These are phyloP conservation scores for Miltochrista miniata DNA, from an alignment of 2,888 invertebrate genomes.

Conservation along the genomic window DNA sequence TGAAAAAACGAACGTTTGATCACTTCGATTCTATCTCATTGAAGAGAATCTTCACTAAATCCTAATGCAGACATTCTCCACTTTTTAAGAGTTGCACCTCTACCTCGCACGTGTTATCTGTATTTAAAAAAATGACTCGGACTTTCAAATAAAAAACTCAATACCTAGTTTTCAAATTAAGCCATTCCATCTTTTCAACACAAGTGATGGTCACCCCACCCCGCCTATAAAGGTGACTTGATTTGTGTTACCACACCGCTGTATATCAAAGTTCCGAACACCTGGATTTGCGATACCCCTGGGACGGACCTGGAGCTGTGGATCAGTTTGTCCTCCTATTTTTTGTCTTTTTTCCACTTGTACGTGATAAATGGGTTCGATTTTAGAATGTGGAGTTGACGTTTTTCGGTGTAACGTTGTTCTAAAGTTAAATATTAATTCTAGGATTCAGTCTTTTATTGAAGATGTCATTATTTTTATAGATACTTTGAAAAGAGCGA, in stretches of 20 bases:
- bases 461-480: too few relatives aligned
- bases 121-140: too few relatives aligned
- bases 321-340: constrained; percentile 23
- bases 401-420: neutral
- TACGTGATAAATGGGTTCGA: constrained; percentile 25
- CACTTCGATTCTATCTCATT: too few relatives aligned
- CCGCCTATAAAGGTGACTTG: constrained; percentile 47
- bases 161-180: neutral
- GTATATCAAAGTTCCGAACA: constrained; percentile 47
- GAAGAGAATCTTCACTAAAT: too few relatives aligned
- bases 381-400: constrained; percentile 19
- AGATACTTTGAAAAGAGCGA: too few relatives aligned
- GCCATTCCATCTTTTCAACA: neutral
- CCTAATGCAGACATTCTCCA: too few relatives aligned
- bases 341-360: constrained; percentile 10
- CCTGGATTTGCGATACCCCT: constrained; percentile 41
- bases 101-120: too few relatives aligned
- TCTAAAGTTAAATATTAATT: neutral
- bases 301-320: constrained; percentile 22
- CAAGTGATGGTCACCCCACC: constrained; percentile 22
- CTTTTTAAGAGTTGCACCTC: too few relatives aligned
- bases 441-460: too few relatives aligned
- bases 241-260: constrained; percentile 46
- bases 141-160: too few relatives aligned
- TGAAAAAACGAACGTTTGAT: too few relatives aligned